phyloP scores from a whole-genome alignment of 2,797 vertebrate genomes.

The Siniperca scherzeri region DNA sequence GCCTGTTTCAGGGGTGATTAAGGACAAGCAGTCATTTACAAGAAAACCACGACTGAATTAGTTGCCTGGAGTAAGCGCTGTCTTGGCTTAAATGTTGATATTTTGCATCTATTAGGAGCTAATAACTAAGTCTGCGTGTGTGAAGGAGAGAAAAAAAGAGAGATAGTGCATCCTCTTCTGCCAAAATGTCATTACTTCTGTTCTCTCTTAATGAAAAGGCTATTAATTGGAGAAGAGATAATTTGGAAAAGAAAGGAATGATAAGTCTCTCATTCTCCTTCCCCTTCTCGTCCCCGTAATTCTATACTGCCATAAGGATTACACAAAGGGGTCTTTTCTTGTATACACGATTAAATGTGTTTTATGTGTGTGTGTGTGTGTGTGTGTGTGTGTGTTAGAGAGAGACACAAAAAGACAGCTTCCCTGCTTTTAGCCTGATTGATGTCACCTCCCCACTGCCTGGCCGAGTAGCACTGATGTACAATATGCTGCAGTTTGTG shows the following conservation, averaged over 20 bases:
- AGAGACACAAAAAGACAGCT: constrained; percentile 45
- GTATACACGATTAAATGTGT: constrained; percentile 43
- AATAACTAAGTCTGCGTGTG: constrained; percentile 28
- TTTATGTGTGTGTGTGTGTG: constrained; percentile 26
- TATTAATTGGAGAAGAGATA: constrained; percentile 59
- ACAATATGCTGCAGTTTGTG: constrained; percentile 58
- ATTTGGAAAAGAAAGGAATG: constrained; percentile 55
- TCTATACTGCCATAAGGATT: constrained; percentile 55
- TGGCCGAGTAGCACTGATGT: constrained; percentile 55
- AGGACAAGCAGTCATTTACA: constrained; percentile 67
- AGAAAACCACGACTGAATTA: constrained; percentile 57
- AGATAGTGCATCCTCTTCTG: constrained; percentile 36
- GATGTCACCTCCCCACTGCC: constrained; percentile 68
- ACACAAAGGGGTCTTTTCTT: constrained; percentile 62
- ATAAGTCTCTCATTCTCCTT: constrained; percentile 53
- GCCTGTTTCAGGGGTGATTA: constrained; percentile 69
- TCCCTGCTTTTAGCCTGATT: constrained; percentile 70
- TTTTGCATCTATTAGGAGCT: constrained; percentile 59
- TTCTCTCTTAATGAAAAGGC: constrained; percentile 58
- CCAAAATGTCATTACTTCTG: constrained; percentile 66
- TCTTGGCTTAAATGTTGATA: constrained; percentile 55
- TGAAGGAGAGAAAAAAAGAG: constrained; percentile 10
- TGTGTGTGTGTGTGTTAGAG: constrained; percentile 4
- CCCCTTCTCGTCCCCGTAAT: constrained; percentile 33
- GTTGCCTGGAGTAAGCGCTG: constrained; percentile 44